Base-by-base conservation (phyloP, 2,113 vertebrate species). In the Myrmecophaga tridactyla region DNA sequence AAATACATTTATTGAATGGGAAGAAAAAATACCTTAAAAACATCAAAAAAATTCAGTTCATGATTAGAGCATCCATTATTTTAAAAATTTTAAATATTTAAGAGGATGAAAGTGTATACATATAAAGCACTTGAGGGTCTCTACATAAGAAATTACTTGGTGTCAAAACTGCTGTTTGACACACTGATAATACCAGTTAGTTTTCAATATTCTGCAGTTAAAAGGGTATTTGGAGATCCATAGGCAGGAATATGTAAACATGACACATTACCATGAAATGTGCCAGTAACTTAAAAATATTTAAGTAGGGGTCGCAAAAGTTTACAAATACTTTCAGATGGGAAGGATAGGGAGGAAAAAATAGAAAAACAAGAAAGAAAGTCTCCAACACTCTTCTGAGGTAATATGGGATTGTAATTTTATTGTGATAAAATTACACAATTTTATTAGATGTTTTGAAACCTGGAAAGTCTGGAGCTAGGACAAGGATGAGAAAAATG, bases 331-430 rank as follows among this genome's bases (percentile, higher is more conserved):
- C 21, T 67, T 67, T 73, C 27, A 11, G 10, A 1, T 60, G 53
- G n/a, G 39, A 48, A 75, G 15, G 25, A n/a, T 29, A 4, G 29
- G 63, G 18, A 10, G 41, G 11, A 29, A 27, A 51, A 89, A 69
- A 31, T 18, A 20, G n/a, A 73, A 20, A 76, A 18, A 62, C 14
- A 18, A 7, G 62, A 78, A 18, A 7, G 62, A 78, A 27, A 27
- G 39, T 65, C 6, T 41, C 20, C 39, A 13, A n/a, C 2, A 11
- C 39, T 23, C 34, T 65, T 36, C 41, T 29, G 41, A 29, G 34
- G n/a, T n/a, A 12, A 1, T 6, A 3, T 4, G 14, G 11, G 17
- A 8, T n/a, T 36, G 39, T 65, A 0, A 46, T 65, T 13, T 46
- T 27, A 43, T 39, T 46, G 20, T 39, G 10, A 65, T 15, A 4